These are phyloP conservation scores for Lineus longissimus DNA, from an alignment of 1,140 invertebrate genomes.

Conservation along the genomic window DNA sequence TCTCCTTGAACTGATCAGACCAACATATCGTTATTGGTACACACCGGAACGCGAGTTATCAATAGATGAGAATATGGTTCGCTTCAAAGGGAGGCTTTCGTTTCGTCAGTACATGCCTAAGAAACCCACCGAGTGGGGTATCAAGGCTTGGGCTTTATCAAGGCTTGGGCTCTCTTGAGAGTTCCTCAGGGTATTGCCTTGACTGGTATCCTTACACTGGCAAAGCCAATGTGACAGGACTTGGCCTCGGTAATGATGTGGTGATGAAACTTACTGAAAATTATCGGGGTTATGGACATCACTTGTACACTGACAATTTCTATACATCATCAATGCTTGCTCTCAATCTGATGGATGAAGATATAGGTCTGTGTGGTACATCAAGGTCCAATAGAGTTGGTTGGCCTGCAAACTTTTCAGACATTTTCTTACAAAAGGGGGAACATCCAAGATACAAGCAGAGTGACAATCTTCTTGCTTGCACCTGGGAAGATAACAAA, in stretches of 20 bases:
- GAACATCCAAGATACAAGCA: conserved; percentile 14
- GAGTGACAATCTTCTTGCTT: not conserved
- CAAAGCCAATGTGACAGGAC: not conserved
- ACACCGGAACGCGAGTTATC: not conserved
- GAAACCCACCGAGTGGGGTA: conserved; percentile 13
- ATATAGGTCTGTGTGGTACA: conserved; percentile 16
- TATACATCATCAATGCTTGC: conserved; percentile 7
- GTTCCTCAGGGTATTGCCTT: not conserved
- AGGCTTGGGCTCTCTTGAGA: not conserved
- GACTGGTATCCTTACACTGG: not conserved
- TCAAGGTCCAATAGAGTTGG: conserved; percentile 9
- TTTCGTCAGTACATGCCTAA: conserved; percentile 14
- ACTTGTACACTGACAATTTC: conserved; percentile 13
- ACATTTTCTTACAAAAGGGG: not conserved
- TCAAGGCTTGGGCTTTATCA: conserved; percentile 9
- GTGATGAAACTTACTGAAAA: not conserved
- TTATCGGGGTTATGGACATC: not conserved
- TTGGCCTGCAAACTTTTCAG: not conserved
- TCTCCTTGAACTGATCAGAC: not conserved
- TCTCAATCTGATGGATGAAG: not conserved
- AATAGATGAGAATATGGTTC: conserved; percentile 15
- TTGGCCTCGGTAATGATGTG: not conserved
- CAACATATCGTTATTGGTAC: not conserved
- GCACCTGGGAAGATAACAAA: conserved; percentile 16
- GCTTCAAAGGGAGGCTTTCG: conserved; percentile 9